Percentiles rank a stretch among this genome's conserved stretches.
Conservation (phyloP, 2,888 invertebrate species). For the Tetramorium bicarinatum region DNA sequence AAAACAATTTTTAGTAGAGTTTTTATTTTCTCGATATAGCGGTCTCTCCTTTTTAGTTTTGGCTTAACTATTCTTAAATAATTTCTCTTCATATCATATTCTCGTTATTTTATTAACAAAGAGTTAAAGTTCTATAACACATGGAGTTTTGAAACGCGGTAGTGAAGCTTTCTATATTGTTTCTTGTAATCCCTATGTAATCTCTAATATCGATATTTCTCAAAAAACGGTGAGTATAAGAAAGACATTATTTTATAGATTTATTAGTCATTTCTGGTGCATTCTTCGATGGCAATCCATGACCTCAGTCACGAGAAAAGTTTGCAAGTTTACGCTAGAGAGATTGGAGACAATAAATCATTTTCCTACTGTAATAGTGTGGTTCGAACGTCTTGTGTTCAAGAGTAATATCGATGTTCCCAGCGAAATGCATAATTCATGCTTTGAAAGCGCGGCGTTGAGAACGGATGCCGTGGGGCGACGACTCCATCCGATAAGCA, state of each 20-base stretch:
- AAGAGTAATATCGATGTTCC: constrained; percentile 54
- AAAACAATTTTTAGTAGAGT: not conserved
- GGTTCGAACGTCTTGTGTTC: constrained; percentile 46
- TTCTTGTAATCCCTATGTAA: not conserved
- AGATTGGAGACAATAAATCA: constrained; percentile 59
- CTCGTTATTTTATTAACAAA: not conserved
- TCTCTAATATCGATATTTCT: not conserved
- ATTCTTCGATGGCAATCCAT: not conserved
- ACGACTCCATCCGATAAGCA: constrained; percentile 42
- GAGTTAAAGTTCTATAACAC: not conserved
- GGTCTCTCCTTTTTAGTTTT: not conserved
- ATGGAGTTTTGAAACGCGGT: not conserved
- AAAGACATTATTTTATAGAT: constrained; percentile 6
- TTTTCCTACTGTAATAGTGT: constrained; percentile 56
- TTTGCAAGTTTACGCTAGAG: constrained; percentile 42
- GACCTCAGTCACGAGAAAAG: constrained; percentile 10
- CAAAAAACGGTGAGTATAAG: not conserved
- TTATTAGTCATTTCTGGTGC: constrained; percentile 9
- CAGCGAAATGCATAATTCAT: constrained; percentile 69
- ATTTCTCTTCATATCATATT: not conserved
- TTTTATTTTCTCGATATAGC: not conserved
- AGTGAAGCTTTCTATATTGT: not conserved
- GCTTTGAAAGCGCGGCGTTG: constrained; percentile 29
- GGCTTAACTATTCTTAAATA: not conserved
- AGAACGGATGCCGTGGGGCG: not conserved